These are phyloP conservation scores for Chrysina gloriosa DNA, from an alignment of 2,888 invertebrate genomes.

Conservation along the genomic window DNA sequence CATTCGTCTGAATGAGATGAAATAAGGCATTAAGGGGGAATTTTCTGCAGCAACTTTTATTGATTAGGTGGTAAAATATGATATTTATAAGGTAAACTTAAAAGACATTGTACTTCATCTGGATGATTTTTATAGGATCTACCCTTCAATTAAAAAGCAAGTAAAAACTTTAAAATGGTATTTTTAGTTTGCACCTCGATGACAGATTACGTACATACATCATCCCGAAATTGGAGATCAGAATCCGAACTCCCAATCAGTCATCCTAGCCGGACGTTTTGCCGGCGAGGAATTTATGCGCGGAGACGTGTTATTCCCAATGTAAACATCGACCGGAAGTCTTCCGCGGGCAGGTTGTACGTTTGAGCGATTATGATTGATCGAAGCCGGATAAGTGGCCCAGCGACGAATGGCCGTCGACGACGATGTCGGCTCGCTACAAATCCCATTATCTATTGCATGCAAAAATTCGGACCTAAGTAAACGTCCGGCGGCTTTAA, in stretches of 20 bases:
- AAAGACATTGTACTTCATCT: no score
- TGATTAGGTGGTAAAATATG: no score
- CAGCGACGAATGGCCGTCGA: neutral
- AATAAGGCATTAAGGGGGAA: no score
- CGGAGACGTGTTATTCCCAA: constrained; percentile 27
- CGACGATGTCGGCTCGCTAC: neutral
- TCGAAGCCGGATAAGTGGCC: constrained; percentile 20
- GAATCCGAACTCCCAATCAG: constrained; percentile 18
- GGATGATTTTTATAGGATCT: no score
- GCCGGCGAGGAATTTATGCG: constrained; percentile 14
- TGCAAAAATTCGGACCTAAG: constrained; percentile 31
- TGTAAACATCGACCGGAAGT: constrained; percentile 30
- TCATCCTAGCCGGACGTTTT: constrained; percentile 16
- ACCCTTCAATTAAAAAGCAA: neutral
- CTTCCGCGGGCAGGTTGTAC: constrained; percentile 17
- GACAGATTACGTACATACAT: constrained; percentile 5
- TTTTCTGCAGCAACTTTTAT: no score
- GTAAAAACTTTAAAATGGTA: no score
- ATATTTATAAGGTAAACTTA: no score
- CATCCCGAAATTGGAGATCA: constrained; percentile 24
- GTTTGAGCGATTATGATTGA: constrained; percentile 34
- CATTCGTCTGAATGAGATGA: no score
- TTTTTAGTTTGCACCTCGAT: neutral
- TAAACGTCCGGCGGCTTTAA: constrained; percentile 26
- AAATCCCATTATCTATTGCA: constrained; percentile 32